Percentiles rank a stretch among this genome's conserved stretches.
These are phyloP conservation scores for Griposia aprilina DNA, from an alignment of 2,888 invertebrate species.

Conservation along the genomic window DNA sequence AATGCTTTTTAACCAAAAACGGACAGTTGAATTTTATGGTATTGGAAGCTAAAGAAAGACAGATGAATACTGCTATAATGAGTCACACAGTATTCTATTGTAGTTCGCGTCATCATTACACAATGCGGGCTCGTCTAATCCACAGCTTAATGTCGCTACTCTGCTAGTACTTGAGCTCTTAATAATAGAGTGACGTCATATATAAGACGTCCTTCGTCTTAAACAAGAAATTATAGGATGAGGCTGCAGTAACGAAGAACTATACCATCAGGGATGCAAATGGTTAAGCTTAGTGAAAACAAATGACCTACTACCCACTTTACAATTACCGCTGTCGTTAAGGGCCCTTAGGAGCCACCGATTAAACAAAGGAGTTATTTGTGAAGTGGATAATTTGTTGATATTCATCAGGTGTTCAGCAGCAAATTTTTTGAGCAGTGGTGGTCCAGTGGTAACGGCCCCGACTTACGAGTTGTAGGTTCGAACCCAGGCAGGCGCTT, in stretches of 20 bases:
- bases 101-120: constrained; percentile 62
- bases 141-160: constrained; percentile 66
- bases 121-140: constrained; percentile 72
- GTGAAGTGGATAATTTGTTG: constrained; percentile 13
- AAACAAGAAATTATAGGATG: constrained; percentile 59
- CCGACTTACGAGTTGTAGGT: no score
- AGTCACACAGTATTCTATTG: constrained; percentile 23
- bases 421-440: no score
- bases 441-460: no score
- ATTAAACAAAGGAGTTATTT: constrained; percentile 31
- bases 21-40: not conserved
- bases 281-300: constrained; percentile 44
- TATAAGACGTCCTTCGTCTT: constrained; percentile 66
- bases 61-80: constrained; percentile 14
- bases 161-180: constrained; percentile 70
- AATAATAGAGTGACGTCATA: constrained; percentile 71
- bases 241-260: constrained; percentile 53
- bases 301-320: constrained; percentile 36
- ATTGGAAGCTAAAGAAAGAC: constrained; percentile 3
- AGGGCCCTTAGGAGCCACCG: constrained; percentile 4
- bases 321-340: constrained; percentile 44
- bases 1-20: constrained; percentile 1
- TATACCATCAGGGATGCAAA: constrained; percentile 42
- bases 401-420: not conserved
- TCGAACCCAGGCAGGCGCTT: no score